Evolutionary conservation across 2,113 vertebrate species (phyloP).

Genomic region (Tinamus guttatus): DNA sequence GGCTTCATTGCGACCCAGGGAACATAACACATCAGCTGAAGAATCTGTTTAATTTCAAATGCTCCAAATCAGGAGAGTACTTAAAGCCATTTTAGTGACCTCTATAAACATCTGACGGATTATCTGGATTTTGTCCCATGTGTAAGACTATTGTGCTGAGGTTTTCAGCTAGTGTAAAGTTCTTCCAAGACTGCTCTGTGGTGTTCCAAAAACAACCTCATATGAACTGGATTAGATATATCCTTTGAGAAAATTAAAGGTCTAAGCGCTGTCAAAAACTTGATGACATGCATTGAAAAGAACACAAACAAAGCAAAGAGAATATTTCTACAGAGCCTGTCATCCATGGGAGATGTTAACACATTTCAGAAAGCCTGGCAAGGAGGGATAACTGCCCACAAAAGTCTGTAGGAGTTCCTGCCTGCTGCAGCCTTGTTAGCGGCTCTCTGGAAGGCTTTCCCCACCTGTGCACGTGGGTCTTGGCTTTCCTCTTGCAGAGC

Average conservation of each 20-base stretch:
- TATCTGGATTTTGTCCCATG: conserved; percentile 70
- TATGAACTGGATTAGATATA: conserved; percentile 60
- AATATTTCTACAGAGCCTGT: conserved; percentile 64
- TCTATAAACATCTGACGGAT: conserved; percentile 75
- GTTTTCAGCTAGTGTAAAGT: conserved; percentile 62
- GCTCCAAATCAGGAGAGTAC: conserved; percentile 42
- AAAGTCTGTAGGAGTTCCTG: not conserved
- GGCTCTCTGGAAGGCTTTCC: not conserved
- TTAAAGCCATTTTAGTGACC: conserved; percentile 72
- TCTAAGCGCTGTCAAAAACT: conserved; percentile 64
- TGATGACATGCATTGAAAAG: conserved; percentile 54
- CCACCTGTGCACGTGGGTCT: not conserved
- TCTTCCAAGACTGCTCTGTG: conserved; percentile 13
- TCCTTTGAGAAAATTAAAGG: conserved; percentile 69
- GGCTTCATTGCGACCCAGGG: conserved; percentile 54
- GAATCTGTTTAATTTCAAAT: conserved; percentile 68
- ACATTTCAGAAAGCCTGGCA: conserved; percentile 47
- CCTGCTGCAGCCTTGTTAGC: not conserved
- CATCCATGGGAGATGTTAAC: conserved; percentile 40
- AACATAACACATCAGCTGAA: conserved; percentile 41
- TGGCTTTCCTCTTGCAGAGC: not conserved
- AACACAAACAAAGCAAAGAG: conserved; percentile 52
- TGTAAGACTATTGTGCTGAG: conserved; percentile 62
- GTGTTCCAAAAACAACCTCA: conserved; percentile 57
- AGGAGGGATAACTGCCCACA: not conserved